These are phyloP conservation scores for Prosapia bicincta DNA, from an alignment of 2,888 invertebrate genomes.

Conservation along the genomic window DNA sequence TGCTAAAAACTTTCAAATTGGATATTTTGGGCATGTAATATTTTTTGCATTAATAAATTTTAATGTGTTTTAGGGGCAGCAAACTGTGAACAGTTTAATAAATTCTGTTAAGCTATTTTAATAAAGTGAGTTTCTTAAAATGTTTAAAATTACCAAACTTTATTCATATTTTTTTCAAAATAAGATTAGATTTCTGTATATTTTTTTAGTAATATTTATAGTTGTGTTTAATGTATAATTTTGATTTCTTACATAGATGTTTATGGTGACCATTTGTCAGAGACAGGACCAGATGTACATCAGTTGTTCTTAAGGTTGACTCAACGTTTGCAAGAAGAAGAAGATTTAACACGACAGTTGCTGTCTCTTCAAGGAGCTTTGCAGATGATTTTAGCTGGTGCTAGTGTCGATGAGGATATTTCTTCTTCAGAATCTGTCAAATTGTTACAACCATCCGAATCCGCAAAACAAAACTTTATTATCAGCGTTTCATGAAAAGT, in stretches of 20 bases:
- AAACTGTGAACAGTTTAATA: too few species aligned
- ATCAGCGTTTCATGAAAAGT: conserved; percentile 50
- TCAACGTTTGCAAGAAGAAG: conserved; percentile 62
- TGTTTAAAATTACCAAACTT: too few species aligned
- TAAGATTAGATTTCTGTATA: too few species aligned
- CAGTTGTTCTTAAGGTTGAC: conserved; percentile 59
- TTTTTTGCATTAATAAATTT: too few species aligned
- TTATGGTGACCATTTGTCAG: conserved; percentile 62
- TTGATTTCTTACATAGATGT: conserved; percentile 51
- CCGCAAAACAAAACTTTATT: conserved; percentile 55
- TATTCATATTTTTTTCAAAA: too few species aligned
- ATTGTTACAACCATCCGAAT: conserved; percentile 44
- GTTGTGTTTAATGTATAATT: too few species aligned
- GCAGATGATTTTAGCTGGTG: conserved; percentile 58
- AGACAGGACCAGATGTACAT: conserved; percentile 59
- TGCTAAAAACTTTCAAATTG: too few species aligned
- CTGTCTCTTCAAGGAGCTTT: conserved; percentile 66
- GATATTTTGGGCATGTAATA: too few species aligned
- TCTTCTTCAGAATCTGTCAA: conserved; percentile 3
- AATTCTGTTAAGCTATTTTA: too few species aligned
- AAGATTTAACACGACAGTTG: conserved; percentile 60
- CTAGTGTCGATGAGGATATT: neutral
- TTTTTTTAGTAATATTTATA: too few species aligned
- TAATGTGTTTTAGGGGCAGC: too few species aligned
- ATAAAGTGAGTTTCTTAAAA: too few species aligned